These are phyloP conservation scores for Hypsopygia costalis DNA, from an alignment of 2,888 invertebrate genomes.

Conservation along the genomic window DNA sequence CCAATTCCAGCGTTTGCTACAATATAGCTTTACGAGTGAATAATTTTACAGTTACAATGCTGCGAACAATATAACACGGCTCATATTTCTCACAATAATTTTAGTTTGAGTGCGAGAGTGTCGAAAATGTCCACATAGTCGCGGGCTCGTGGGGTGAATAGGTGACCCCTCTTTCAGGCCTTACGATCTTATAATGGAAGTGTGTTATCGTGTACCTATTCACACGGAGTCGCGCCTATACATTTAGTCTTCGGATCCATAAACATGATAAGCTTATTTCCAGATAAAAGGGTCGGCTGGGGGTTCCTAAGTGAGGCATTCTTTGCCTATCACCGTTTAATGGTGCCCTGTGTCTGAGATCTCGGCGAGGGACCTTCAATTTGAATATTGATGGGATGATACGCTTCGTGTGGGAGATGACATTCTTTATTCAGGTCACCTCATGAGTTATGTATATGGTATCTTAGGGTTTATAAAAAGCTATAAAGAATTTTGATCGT, in stretches of 20 bases:
- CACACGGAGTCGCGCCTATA: constrained; percentile 47
- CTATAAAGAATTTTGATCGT: constrained; percentile 12
- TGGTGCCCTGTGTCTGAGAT: constrained; percentile 64
- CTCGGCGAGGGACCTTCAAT: constrained; percentile 60
- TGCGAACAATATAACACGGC: not conserved
- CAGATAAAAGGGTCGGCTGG: constrained; percentile 70
- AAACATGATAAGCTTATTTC: constrained; percentile 75
- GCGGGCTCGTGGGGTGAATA: constrained; percentile 27
- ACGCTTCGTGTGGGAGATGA: constrained; percentile 36
- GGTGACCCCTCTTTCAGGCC: constrained; percentile 28
- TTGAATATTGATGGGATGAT: constrained; percentile 70
- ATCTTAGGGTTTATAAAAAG: constrained; percentile 22
- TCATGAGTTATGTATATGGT: constrained; percentile 35
- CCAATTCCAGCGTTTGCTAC: constrained; percentile 7
- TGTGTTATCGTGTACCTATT: constrained; percentile 58
- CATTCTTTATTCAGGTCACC: constrained; percentile 47
- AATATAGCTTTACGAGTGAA: constrained; percentile 10
- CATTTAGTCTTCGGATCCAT: constrained; percentile 60
- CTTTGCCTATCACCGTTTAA: constrained; percentile 71
- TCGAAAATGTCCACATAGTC: constrained; percentile 1
- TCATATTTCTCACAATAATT: not conserved
- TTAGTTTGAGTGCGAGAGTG: not conserved
- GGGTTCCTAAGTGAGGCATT: constrained; percentile 69
- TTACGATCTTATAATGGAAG: constrained; percentile 49
- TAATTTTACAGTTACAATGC: constrained; percentile 6